A percentile compares a stretch with the other conserved stretches of the same genome.
Conservation (phyloP, 2,888 invertebrate species). For the Tinea semifulvella region DNA sequence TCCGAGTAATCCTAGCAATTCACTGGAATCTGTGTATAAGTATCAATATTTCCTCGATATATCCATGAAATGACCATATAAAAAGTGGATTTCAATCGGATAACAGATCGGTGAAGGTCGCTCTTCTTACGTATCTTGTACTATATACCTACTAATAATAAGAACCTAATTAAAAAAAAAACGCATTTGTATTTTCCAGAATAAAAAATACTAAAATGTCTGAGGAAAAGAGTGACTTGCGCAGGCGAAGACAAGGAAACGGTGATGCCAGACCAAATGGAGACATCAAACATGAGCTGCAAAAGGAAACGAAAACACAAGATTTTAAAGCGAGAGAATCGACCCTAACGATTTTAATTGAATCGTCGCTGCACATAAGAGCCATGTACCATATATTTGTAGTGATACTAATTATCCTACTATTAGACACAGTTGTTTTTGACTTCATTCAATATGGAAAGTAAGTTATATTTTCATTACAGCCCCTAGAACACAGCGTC, state of each 20-base stretch:
- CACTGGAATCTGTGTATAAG: no score
- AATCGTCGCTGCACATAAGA: constrained; percentile 77
- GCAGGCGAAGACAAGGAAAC: constrained; percentile 22
- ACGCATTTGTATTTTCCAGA: no score
- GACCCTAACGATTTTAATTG: constrained; percentile 80
- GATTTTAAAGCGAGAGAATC: constrained; percentile 78
- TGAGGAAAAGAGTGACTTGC: constrained; percentile 19
- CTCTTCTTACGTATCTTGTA: no score
- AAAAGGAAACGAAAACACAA: constrained; percentile 22
- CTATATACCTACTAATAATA: no score
- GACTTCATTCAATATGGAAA: constrained; percentile 79
- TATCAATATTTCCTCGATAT: no score
- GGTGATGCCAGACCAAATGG: constrained; percentile 27
- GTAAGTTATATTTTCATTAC: no score
- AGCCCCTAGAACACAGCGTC: no score
- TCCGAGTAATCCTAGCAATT: no score
- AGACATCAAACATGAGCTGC: constrained; percentile 24
- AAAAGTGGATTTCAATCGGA: no score
- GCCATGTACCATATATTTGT: constrained; percentile 88
- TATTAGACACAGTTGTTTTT: constrained; percentile 75
- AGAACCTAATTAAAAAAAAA: no score
- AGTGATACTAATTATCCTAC: constrained; percentile 75
- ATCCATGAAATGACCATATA: no score
- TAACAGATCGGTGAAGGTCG: no score
- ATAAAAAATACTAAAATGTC: constrained; percentile 21